Evolutionary conservation across 2,888 invertebrate genomes (phyloP), one percentile per base, ranked within the genome.

Genomic region (Chironomus riparius): DNA sequence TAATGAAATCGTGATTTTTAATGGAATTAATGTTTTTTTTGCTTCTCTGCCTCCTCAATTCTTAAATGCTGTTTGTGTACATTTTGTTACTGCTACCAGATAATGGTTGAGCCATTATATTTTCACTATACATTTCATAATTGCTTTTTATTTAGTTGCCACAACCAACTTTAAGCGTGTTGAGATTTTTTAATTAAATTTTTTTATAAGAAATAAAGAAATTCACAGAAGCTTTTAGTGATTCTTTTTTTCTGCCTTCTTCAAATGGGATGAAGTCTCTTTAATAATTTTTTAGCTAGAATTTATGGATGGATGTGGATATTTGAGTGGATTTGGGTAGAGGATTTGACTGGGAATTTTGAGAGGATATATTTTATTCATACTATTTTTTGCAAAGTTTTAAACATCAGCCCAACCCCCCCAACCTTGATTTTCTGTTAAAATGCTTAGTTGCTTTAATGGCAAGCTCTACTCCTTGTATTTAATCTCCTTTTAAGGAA

Each of bases 121-220:
- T 56, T 56, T 56, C 56, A 56, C 13, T 56, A 56, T 18, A 15
- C 56, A 38, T 38, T 38, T 65, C 21, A 22, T 65, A 65, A 65
- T 65, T 65, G 65, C 65, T 65, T 4, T 24, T 22, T 65, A 7
- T 65, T 22, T 65, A 7, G 18, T 24, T 22, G 65, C 21, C 22
- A 13, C 18, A 10, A 13, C 21, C 21, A 18, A 24, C 21, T 24
- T 65, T 24, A 56, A n/a, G 56, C 56, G 56, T 24, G 65, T 24
- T 65, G 65, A 56, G 56, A 56, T 56, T 65, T 65, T 65, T 65
- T 65, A 65, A 65, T 65, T 65, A 65, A 65, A 65, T 24, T 50
- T 50, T 50, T 28, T 56, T 38, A 38, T 38, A 38, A 38, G 38
- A 38, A 38, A 38, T 38, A 10, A 38, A 38, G 56, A 56, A 18